Base-by-base conservation (phyloP, 1,140 invertebrate genomes). In the Vanessa atalanta region DNA sequence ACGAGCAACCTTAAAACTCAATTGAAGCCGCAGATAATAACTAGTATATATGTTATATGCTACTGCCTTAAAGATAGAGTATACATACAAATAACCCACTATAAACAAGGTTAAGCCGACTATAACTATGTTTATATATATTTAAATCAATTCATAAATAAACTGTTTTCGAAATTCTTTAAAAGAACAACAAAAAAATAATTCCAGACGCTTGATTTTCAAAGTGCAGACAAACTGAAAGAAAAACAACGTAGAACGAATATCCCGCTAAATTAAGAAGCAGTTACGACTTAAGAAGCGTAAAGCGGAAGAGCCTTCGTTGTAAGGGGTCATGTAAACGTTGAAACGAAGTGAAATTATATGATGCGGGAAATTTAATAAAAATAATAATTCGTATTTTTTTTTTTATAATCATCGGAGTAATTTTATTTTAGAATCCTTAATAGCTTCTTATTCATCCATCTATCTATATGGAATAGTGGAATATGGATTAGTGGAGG, bases 271-370 rank as follows among this genome's bases (percentile, higher is more conserved):
- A 87, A 88, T 86, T 84, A 84, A 86, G 82, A 78, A 80, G 79
- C 80, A 80, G 83, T 86, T 83, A 85, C 82, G 83, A 87, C 86
- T 85, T 83, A 88, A 85, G 82, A 80, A 53, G 7, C 51, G 51
- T 53, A 16, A 55, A 83, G 82, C 75, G 69, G 55, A 74, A 77
- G 75, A 73, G 77, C 75, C 77, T 75, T 78, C 70, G 72, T 67
- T 73, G 76, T 82, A 80, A 84, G 67, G 70, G 81, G 77, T 81
- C 82, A 79, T 83, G 85, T 84, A 86, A 85, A 87, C 83, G 83
- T 76, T 67, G 83, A 87, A 89, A 89, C 83, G 85, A 89, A 86
- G 81, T 82, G 76, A 20, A 11, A 12, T 23, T 31, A 53, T 67
- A n/a, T 16, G 16, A 48, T 51, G 9, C 13, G 9, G 64, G 64